Evolutionary conservation across 2,888 invertebrate species (phyloP), one percentile per base, ranked within the genome.

Genomic region (Yponomeuta evonymella): DNA sequence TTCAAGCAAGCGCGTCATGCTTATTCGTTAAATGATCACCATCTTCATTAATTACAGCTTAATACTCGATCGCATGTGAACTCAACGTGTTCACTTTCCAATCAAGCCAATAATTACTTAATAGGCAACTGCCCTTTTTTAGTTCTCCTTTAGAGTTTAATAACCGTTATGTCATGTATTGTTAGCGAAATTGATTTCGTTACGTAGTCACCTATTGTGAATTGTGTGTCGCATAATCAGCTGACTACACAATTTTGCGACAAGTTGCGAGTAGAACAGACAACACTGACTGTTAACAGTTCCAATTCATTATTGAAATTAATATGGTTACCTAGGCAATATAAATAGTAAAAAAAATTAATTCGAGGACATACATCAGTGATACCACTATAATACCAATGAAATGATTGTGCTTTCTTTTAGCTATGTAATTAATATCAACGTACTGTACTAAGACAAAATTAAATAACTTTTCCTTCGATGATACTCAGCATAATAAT

Each of bases 71-170:
- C 76, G 80, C 81, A 80, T 82, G 80, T 78, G 77, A 80, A 81
- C 76, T 73, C 70, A 74, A 75, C 77, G 75, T 77, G 76, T 76
- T 12, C 68, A n/a, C 68, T 69, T 69, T 69, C 68, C 48, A 69
- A 69, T 69, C 68, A 69, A 69, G 48, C 48, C 23, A 67, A 36
- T 12, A 51, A 23, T 68, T 68, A 73, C 73, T 76, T 77, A 82
- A 43, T 43, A 43, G 43, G 43, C 43, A 8, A 43, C 84, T 75
- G 83, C 83, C 84, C 83, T 82, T 82, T 80, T 58, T 81, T 76
- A 73, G 75, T 74, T 77, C n/a, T 67, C 43, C 33, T 33, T 67
- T 67, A 36, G 66, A 30, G 15, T 67, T 43, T 43, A n/a, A 36
- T 36, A 67, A n/a, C 43, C 36, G 43, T 67, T 67, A 67, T 67